Conservation (phyloP, 2,113 vertebrate genomes). For the Harpagus bidentatus region DNA sequence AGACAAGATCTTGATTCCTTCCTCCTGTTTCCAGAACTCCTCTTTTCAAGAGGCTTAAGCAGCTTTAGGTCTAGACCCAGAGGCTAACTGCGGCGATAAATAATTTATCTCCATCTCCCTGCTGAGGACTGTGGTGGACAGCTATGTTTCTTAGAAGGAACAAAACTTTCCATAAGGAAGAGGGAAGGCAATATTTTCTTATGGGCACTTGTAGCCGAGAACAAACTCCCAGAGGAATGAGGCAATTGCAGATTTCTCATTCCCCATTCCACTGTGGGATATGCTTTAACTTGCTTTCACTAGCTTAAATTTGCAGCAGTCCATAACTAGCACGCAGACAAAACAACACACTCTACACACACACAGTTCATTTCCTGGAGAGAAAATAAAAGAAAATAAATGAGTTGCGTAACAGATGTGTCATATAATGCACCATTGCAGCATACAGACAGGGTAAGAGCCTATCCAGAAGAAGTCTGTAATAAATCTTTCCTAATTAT, state of each 20-base stretch:
- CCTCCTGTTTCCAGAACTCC: background rate
- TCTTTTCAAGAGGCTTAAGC: background rate
- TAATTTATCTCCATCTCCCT: background rate
- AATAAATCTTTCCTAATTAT: constrained; percentile 22
- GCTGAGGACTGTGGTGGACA: background rate
- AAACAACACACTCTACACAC: constrained; percentile 33
- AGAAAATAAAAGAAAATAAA: constrained; percentile 44
- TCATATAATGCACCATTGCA: background rate
- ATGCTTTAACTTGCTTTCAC: background rate
- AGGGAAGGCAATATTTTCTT: background rate
- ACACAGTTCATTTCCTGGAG: constrained; percentile 22
- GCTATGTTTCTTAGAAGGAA: background rate
- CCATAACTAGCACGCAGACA: constrained; percentile 17
- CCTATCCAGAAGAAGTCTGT: background rate
- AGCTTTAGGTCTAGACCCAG: background rate
- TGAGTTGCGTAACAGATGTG: constrained; percentile 10
- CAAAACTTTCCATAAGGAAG: background rate
- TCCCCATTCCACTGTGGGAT: background rate
- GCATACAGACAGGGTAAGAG: background rate
- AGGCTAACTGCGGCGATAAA: background rate
- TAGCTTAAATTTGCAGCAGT: background rate
- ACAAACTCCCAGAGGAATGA: background rate
- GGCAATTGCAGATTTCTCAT: background rate
- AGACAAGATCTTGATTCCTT: background rate
- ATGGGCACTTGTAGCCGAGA: background rate